phyloP scores from a whole-genome alignment of 2,797 vertebrate genomes.

The Menidia menidia region DNA sequence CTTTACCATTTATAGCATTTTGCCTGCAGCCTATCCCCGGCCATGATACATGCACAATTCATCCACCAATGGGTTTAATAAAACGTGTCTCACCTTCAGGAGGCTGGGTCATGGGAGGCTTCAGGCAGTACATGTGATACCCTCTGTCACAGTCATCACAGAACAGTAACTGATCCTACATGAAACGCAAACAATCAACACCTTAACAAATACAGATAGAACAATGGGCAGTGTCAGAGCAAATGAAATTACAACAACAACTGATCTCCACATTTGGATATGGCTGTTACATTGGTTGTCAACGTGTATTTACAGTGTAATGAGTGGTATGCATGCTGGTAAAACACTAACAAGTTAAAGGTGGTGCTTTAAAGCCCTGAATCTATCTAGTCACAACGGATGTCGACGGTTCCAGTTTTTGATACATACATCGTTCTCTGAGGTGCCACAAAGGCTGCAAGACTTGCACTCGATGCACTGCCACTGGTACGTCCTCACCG shows the following conservation, averaged over 20 bases:
- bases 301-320: not conserved
- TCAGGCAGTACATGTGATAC: slow-evolving; percentile 99
- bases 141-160: slow-evolving; percentile 98
- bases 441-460: slow-evolving; percentile 98
- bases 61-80: slow-evolving; percentile 9
- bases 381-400: not conserved
- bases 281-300: not conserved
- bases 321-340: not conserved
- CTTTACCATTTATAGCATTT: slow-evolving; percentile 42
- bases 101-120: slow-evolving; percentile 94
- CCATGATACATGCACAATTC: slow-evolving; percentile 8
- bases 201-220: not conserved
- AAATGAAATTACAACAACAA: not conserved
- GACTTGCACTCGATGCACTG: slow-evolving; percentile 99
- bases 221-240: not conserved
- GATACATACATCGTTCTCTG: slow-evolving; percentile 94
- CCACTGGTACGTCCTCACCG: slow-evolving; percentile 98
- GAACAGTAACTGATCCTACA: slow-evolving; percentile 97
- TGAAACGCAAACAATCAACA: slow-evolving; percentile 14
- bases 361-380: slow-evolving; percentile 1
- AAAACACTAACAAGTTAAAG: slow-evolving; percentile 16
- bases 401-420: not conserved
- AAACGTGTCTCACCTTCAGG: slow-evolving; percentile 88
- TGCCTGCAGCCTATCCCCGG: not conserved
- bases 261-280: not conserved